Base-by-base conservation (phyloP, 2,888 invertebrate genomes). In the Hylaea fasciaria region DNA sequence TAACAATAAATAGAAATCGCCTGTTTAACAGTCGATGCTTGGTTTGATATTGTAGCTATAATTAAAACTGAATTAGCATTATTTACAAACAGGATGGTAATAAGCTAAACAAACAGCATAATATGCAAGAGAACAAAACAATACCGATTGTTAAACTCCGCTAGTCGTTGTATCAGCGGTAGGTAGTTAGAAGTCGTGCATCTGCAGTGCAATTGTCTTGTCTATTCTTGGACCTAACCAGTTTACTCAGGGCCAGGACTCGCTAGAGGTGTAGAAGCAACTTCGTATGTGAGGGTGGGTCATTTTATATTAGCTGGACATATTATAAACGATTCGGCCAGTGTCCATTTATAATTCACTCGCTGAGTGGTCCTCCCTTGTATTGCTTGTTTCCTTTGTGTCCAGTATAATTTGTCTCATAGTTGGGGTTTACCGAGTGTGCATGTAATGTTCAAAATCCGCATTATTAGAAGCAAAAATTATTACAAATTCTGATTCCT, bases 201-300 rank as follows among this genome's bases (percentile, higher is more conserved):
- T 80, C 77, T 84, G 77, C 77, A 73, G 75, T 81, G 81, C 85
- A 85, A 86, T 87, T 86, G 86, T 79, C 77, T 80, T 78, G 82
- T 84, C 86, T 89, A 87, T 89, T 89, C 89, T 85, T 86, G 83
- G 82, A 82, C 72, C 73, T 74, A 76, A 70, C 86, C 83, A 86
- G 78, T 74, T 47, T 73, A 74, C 62, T 68, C 70, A 67, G 80
- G 76, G 66, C 73, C 79, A 53, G 43, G 55, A 4, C 49, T 58
- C n/a, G n/a, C 40, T 58, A 56, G 49, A 52, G 39, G 28, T 32
- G 10, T 54, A 29, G 14, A 14, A 45, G 28, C 35, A 41, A 22
- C 12, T 10, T 43, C 22, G 47, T 35, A 16, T 43, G 41, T 74
- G 73, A 74, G 79, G 82, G 86, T 79, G 80, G 83, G 62, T 80